phyloP scores from a whole-genome alignment of 2,113 vertebrate genomes.

The Pelodiscus sinensis region DNA sequence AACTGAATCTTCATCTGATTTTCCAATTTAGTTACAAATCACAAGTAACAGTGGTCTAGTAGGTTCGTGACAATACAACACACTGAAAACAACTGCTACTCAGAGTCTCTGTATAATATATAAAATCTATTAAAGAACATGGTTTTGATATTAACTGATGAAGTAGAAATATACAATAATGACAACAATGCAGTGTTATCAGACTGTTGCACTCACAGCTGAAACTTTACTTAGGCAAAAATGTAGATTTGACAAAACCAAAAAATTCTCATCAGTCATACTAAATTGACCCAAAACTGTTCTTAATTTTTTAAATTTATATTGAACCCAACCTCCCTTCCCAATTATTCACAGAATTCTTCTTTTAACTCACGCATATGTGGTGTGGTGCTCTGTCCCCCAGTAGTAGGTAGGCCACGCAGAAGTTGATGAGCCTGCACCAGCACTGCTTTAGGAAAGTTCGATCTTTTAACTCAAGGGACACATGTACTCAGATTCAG shows the following conservation, averaged over 20 bases:
- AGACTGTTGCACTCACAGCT: background rate
- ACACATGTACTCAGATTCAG: background rate
- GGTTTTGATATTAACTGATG: background rate
- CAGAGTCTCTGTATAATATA: background rate
- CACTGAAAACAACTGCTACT: conserved; percentile 4
- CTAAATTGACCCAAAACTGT: too few species aligned
- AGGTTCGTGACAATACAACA: background rate
- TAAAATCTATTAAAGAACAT: background rate
- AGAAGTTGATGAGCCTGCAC: background rate
- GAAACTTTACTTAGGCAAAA: background rate
- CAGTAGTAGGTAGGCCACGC: background rate
- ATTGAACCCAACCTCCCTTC: too few species aligned
- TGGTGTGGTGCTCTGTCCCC: background rate
- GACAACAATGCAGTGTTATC: background rate
- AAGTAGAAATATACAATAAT: background rate
- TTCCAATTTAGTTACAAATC: background rate
- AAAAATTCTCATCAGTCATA: too few species aligned
- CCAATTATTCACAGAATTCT: too few species aligned
- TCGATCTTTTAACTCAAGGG: background rate
- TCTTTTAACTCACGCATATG: background rate
- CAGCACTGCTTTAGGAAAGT: background rate
- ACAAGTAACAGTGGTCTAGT: background rate
- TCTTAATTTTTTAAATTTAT: too few species aligned
- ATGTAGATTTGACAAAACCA: background rate
- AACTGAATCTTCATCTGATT: background rate